Conservation (phyloP, 2,888 invertebrate genomes). For the Pollenia labialis region DNA sequence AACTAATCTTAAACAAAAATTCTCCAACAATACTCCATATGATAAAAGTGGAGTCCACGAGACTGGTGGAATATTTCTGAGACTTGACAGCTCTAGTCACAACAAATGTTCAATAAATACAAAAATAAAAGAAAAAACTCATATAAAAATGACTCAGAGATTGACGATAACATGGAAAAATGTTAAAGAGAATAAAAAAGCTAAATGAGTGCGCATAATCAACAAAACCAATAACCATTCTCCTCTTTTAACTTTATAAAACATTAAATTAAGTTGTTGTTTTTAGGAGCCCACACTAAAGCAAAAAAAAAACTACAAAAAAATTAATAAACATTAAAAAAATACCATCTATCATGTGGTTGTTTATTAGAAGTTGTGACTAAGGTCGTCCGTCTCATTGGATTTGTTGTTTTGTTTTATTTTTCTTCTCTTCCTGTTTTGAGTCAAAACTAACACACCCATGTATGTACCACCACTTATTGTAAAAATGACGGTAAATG, state of each 20-base stretch:
- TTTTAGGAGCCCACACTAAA: neutral
- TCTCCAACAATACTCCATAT: conserved; percentile 67
- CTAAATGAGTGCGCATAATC: conserved; percentile 58
- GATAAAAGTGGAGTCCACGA: conserved; percentile 60
- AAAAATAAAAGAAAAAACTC: conserved; percentile 22
- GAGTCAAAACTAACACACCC: conserved; percentile 56
- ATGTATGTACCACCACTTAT: conserved; percentile 17
- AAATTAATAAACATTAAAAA: neutral
- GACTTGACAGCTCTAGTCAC: conserved; percentile 61
- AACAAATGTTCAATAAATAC: conserved; percentile 60
- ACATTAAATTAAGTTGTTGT: neutral
- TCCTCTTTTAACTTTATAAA: conserved; percentile 25
- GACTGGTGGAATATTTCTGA: conserved; percentile 28
- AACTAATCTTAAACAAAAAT: conserved; percentile 63
- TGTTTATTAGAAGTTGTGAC: conserved; percentile 66
- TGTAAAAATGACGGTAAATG: conserved; percentile 14
- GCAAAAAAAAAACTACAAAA: neutral
- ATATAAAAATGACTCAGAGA: conserved; percentile 61
- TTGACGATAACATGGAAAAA: conserved; percentile 26
- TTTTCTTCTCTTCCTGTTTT: conserved; percentile 26
- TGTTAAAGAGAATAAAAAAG: conserved; percentile 45
- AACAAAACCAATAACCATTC: conserved; percentile 16
- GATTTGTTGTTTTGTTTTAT: conserved; percentile 32
- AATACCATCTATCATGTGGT: conserved; percentile 54
- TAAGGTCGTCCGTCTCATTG: conserved; percentile 69